Base-by-base conservation (phyloP, 2,888 invertebrate genomes). In the Chesias legatella region DNA sequence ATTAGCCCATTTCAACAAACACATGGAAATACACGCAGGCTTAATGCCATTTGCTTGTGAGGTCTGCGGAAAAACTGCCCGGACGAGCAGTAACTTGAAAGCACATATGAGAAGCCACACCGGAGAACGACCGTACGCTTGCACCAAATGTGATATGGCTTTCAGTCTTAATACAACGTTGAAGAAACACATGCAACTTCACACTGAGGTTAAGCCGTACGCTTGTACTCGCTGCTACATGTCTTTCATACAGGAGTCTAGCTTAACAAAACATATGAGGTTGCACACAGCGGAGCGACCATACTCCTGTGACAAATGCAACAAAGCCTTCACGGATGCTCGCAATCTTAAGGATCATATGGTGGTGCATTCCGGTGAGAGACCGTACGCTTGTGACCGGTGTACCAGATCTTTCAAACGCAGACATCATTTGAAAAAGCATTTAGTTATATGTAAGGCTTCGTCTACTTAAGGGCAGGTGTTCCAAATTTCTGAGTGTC, bases 261-360 rank as follows among this genome's bases (percentile, higher is more conserved):
- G 36, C 8, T 17, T 36, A 10, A 36, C 36, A 10, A 36, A 36
- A 7, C 36, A 36, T 20, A 36, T 36, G 36, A 7, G 36, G 7
- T 25, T 22, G 6, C 22, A 22, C 6, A 22, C 22, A 22, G n/a
- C 6, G n/a, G 22, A 22, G 6, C 6, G 22, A 1, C 22, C 22
- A 5, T 22, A 22, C 6, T 22, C 22, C n/a, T 22, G 22, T n/a
- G 7, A 22, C 4, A 22, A 7, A 22, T 22, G 22, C n/a, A n/a
- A n/a, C n/a, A 22, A 22, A n/a, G 22, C 22, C 6, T 22, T 22
- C 6, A n/a, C 22, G 7, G 7, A 7, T 6, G n/a, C 6, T 1
- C n/a, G 6, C 4, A n/a, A n/a, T 6, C 6, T 22, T 1, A 22
- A 22, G n/a, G n/a, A 6, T 6, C 22, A 22, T 22, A 22, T 22